Base-by-base conservation (phyloP, 2,797 vertebrate genomes). In the Enteromius paludinosus region DNA sequence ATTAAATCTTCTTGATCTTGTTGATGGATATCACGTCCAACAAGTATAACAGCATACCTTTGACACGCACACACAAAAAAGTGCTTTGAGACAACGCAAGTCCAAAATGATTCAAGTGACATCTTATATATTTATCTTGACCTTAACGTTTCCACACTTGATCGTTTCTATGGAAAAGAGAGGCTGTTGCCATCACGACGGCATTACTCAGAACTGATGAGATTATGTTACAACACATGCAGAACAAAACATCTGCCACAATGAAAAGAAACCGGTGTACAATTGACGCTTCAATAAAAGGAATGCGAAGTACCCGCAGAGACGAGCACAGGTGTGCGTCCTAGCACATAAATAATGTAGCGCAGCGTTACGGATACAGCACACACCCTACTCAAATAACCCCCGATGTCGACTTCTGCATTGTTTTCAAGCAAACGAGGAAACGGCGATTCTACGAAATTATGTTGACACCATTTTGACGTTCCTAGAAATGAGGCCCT, bases 221-320 rank as follows among this genome's bases (percentile, higher is more conserved):
- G 35, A 56, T 82, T 61, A 65, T n/a, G 45, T 74, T 66, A 20
- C 35, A 54, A 82, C 28, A 82, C 47, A 43, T 23, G 11, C 56
- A 64, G 38, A 43, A 82, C 61, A 82, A 76, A 82, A 82, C 62
- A 76, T 75, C 81, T 47, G 49, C 80, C 30, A 59, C 33, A 59
- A 6, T 59, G 12, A 56, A 69, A 81, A 25, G 43, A 81, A 47
- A 41, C 10, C 38, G 14, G 10, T 0, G 38, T 54, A 14, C 49
- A 68, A 68, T 6, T 30, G 20, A 61, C 1, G 43, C 43, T 25
- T 81, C 20, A 20, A 73, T 64, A 81, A 5, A 20, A 64, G 49
- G 64, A 76, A 68, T 56, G 78, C 1, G 9, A 15, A 79, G 33
- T 15, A 68, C 23, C 62, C 1, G 8, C 30, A 35, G 5, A 66